phyloP scores from a whole-genome alignment of 2,888 invertebrate genomes.

The Margaritifera margaritifera region DNA sequence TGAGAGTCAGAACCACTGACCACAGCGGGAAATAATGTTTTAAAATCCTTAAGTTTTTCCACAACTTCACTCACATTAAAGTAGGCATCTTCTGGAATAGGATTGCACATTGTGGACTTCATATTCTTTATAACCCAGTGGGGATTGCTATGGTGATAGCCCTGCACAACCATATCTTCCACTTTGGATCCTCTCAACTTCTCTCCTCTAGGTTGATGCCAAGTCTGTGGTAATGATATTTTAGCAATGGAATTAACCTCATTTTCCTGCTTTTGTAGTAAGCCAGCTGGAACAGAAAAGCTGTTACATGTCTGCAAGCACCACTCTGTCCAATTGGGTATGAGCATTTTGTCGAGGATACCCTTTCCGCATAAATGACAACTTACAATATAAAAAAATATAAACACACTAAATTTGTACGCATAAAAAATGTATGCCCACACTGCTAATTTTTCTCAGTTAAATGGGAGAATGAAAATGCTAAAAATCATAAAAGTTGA shows the following conservation, averaged over 20 bases:
- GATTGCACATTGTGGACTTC: conserved; percentile 8
- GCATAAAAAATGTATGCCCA: no score
- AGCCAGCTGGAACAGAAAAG: conserved; percentile 11
- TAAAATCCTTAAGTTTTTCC: no score
- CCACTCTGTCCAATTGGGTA: conserved; percentile 13
- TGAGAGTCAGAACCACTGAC: no score
- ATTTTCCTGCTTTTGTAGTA: conserved; percentile 9
- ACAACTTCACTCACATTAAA: no score
- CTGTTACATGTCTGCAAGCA: conserved; percentile 14
- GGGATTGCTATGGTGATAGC: conserved; percentile 4
- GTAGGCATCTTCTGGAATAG: neutral
- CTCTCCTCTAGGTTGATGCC: conserved; percentile 17
- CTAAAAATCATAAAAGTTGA: no score
- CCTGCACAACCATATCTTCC: conserved; percentile 12
- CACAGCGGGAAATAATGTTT: no score
- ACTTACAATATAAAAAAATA: neutral
- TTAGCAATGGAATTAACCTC: conserved; percentile 15
- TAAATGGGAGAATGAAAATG: no score
- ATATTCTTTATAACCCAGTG: conserved; percentile 5
- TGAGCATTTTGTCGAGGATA: conserved; percentile 5
- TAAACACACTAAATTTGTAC: no score
- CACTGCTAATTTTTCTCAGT: no score
- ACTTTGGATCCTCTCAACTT: conserved; percentile 9
- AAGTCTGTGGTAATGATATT: conserved; percentile 19
- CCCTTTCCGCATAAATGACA: neutral